These are phyloP conservation scores for Gnatocerus cornutus DNA, from an alignment of 2,888 invertebrate genomes.

Conservation along the genomic window DNA sequence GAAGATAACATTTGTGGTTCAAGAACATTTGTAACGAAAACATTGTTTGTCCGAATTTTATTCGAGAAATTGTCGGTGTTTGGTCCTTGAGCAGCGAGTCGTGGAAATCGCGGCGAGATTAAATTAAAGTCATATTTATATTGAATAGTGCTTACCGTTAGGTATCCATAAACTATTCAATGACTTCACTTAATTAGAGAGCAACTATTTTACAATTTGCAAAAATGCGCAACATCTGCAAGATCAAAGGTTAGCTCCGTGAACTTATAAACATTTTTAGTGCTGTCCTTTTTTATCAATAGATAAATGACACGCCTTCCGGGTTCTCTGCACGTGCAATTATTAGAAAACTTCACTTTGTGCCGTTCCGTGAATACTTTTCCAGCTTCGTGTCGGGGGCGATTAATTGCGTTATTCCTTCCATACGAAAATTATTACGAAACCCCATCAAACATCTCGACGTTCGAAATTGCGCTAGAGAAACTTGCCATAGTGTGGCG, in stretches of 20 bases:
- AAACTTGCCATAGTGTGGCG: constrained; percentile 44
- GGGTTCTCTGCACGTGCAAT: constrained; percentile 60
- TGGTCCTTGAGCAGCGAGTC: constrained; percentile 6
- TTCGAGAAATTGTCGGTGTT: constrained; percentile 25
- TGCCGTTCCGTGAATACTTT: constrained; percentile 55
- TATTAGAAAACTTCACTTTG: constrained; percentile 57
- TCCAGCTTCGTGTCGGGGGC: constrained; percentile 38
- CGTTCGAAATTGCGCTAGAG: constrained; percentile 46
- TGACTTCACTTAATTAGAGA: constrained; percentile 65
- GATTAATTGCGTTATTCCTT: constrained; percentile 29
- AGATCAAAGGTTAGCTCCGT: constrained; percentile 65
- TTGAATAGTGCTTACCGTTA: constrained; percentile 64
- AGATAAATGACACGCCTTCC: constrained; percentile 64
- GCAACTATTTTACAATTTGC: constrained; percentile 60
- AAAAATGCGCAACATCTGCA: constrained; percentile 63
- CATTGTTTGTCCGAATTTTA: constrained; percentile 61
- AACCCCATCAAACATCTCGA: constrained; percentile 43
- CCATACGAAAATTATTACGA: constrained; percentile 42
- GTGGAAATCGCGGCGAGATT: constrained; percentile 52
- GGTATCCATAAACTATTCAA: constrained; percentile 60
- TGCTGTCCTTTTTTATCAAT: constrained; percentile 58
- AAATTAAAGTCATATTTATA: constrained; percentile 63
- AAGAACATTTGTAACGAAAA: constrained; percentile 60
- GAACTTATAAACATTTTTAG: constrained; percentile 66
- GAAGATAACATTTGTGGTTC: constrained; percentile 63